phyloP scores from a whole-genome alignment of 2,797 vertebrate genomes.

The Xenopus petersii region DNA sequence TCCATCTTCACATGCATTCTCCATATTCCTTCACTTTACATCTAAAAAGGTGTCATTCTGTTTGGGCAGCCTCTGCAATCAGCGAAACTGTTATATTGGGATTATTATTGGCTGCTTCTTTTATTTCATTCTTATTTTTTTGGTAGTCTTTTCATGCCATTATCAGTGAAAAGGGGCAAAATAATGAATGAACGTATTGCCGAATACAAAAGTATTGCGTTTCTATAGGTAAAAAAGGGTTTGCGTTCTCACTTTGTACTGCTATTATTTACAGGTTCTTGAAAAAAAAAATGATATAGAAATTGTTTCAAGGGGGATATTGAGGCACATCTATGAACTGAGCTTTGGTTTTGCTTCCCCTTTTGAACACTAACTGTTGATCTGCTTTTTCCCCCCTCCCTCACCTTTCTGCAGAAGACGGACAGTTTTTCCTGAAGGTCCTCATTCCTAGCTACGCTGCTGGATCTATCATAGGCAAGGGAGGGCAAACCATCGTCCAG shows the following conservation, averaged over 20 bases:
- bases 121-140: not conserved
- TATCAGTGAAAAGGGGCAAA: too few relatives aligned
- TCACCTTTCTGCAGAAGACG: conserved; percentile 72
- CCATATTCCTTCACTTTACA: conserved; percentile 17
- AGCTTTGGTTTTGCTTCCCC: not conserved
- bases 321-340: conserved; percentile 7
- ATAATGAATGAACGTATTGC: too few relatives aligned
- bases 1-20: conserved; percentile 12
- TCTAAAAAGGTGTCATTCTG: not conserved
- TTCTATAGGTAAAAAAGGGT: too few relatives aligned
- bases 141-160: not conserved
- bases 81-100: conserved; percentile 5
- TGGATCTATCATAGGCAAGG: conserved; percentile 87
- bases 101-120: conserved; percentile 3
- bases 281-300: too few relatives aligned
- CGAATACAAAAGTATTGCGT: too few relatives aligned
- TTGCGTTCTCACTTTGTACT: too few relatives aligned
- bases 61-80: not conserved
- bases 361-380: conserved; percentile 28
- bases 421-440: conserved; percentile 86
- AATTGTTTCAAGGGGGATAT: not conserved
- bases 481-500: conserved; percentile 84
- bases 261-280: too few relatives aligned
- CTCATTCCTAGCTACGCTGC: conserved; percentile 86
- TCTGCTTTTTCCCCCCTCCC: conserved; percentile 60